Evolutionary conservation across 1,140 invertebrate genomes (phyloP).

Genomic region (Drosophila lacteicornis): DNA sequence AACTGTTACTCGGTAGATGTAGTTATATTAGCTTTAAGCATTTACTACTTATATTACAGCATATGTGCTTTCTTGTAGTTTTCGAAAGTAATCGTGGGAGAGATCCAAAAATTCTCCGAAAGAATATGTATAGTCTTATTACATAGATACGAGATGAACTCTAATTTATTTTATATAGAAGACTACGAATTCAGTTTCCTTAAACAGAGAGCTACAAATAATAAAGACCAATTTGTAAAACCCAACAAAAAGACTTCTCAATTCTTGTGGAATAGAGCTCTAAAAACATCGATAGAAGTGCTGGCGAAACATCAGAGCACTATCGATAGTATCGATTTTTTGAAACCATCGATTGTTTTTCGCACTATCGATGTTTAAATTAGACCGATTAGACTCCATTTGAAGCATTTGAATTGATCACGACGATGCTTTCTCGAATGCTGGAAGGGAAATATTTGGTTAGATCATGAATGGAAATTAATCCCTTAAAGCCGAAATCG

Average conservation of each 20-base stretch:
- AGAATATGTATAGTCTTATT: slow-evolving; percentile 61
- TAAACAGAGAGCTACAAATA: slow-evolving; percentile 33
- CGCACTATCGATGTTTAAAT: too few species aligned
- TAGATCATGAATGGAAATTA: too few species aligned
- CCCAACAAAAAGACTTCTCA: neutral
- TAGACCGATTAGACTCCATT: too few species aligned
- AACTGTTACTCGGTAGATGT: slow-evolving; percentile 51
- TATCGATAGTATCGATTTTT: too few species aligned
- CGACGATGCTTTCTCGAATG: too few species aligned
- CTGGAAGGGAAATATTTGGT: too few species aligned
- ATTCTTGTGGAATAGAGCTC: too few species aligned
- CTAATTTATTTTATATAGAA: slow-evolving; percentile 61
- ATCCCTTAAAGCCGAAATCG: too few species aligned
- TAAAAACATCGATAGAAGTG: too few species aligned
- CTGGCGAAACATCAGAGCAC: too few species aligned
- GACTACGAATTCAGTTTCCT: slow-evolving; percentile 44
- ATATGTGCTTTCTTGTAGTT: slow-evolving; percentile 41
- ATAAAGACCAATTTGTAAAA: slow-evolving; percentile 61
- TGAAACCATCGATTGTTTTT: too few species aligned
- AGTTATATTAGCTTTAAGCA: slow-evolving; percentile 44
- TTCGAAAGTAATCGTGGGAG: slow-evolving; percentile 33
- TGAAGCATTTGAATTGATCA: too few species aligned
- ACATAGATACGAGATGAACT: slow-evolving; percentile 60
- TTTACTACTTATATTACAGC: slow-evolving; percentile 30
- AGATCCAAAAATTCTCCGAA: slow-evolving; percentile 19